Conservation (phyloP, 1,140 invertebrate genomes). For the Drosophila mauritiana region DNA sequence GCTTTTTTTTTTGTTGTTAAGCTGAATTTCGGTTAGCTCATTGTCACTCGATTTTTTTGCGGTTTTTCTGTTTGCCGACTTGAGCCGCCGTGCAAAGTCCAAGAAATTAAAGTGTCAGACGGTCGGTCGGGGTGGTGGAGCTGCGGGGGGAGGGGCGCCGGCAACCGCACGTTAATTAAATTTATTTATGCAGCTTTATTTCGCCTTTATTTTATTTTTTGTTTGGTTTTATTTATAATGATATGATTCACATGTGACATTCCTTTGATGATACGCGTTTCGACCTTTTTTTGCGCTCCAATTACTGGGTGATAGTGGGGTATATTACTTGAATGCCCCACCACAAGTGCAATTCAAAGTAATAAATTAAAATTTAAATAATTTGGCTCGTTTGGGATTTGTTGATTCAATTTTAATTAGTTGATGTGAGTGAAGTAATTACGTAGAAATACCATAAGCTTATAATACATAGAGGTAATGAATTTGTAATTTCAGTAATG, state of each 20-base stretch:
- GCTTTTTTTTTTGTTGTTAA: slow-evolving; percentile 16
- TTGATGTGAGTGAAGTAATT: too few relatives aligned
- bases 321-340: neutral
- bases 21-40: slow-evolving; percentile 42
- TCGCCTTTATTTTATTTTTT: slow-evolving; percentile 55
- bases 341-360: too few relatives aligned
- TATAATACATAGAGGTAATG: too few relatives aligned
- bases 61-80: slow-evolving; percentile 59
- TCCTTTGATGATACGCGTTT: slow-evolving; percentile 53
- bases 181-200: slow-evolving; percentile 77
- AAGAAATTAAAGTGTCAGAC: slow-evolving; percentile 79
- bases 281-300: slow-evolving; percentile 11
- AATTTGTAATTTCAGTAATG: too few relatives aligned
- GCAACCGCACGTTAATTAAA: slow-evolving; percentile 77
- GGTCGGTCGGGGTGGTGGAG: slow-evolving; percentile 22
- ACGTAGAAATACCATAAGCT: too few relatives aligned
- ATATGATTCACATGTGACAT: slow-evolving; percentile 80
- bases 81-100: slow-evolving; percentile 80
- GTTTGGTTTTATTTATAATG: slow-evolving; percentile 68
- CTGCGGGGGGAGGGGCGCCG: slow-evolving; percentile 1
- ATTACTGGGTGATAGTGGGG: neutral
- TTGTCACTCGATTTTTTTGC: slow-evolving; percentile 57
- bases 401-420: too few relatives aligned
- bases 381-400: too few relatives aligned
- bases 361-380: neutral